Evolutionary conservation across 2,888 invertebrate genomes (phyloP), one percentile per base, ranked within the genome.

Genomic region (Cryptops parisi): DNA sequence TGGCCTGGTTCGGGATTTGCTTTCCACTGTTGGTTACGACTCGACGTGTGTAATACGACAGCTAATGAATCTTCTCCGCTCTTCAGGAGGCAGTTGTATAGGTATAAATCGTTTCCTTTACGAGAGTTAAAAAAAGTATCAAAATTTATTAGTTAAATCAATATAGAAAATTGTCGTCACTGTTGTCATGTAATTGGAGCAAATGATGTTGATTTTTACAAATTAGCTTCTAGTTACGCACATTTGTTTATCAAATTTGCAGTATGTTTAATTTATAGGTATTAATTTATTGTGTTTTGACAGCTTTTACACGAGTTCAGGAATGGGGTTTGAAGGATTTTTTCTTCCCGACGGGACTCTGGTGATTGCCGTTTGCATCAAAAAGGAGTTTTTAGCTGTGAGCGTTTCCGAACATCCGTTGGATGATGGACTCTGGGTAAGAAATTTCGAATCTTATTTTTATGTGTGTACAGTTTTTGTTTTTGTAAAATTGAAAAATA

Each of bases 1-100:
- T 78, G 77, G 77, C 72, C 74, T 4, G 74, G 76, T 54, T 72
- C 73, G 15, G 76, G 77, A n/a, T 77, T 78, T 61, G 72, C 74
- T 25, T 76, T 78, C 60, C 77, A 77, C 61, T 69, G 73, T 26
- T 74, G 78, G 68, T 59, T 78, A 6, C 71, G 75, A 47, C 65
- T 79, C 19, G 73, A 74, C 60, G 44, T 46, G 17, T 46, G 9
- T 33, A 9, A 15, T 15, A 33, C 6, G 6, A 33, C 33, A 33
- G 33, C 6, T 15, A 33, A 33, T 15, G n/a, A n/a, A n/a, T 22
- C 47, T 12, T 9, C n/a, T 6, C 43, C 19, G 9, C n/a, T n/a
- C 5, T 33, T 9, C 33, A 33, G 33, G 33, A 33, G 33, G 33
- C 33, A 33, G 33, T 33, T 33, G 15, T 48, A 26, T 27, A 21